Evolutionary conservation across 2,888 invertebrate species (phyloP).

Genomic region (Nomada ferruginata): DNA sequence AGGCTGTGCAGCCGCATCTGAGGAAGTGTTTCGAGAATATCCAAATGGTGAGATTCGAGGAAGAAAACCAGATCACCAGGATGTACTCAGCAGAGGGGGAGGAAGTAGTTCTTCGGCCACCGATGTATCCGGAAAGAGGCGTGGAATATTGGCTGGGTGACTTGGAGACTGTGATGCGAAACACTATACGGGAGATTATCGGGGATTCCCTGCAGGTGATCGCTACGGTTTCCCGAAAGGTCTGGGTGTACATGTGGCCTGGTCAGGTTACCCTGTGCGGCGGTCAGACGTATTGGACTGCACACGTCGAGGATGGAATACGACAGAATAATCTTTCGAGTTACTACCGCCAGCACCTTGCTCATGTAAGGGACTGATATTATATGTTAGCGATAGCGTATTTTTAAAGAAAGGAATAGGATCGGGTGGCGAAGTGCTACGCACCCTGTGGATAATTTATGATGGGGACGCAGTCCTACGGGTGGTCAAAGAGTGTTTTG

Average conservation of each 20-base stretch:
- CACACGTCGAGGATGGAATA: conserved; percentile 89
- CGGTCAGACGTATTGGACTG: conserved; percentile 91
- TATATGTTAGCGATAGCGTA: too few relatives aligned
- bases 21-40: conserved; percentile 94
- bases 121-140: conserved; percentile 89
- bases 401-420: too few relatives aligned
- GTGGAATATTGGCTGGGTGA: conserved; percentile 91
- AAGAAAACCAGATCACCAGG: conserved; percentile 88
- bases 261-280: conserved; percentile 92
- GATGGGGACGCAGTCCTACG: too few relatives aligned
- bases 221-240: conserved; percentile 83
- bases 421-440: too few relatives aligned
- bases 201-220: conserved; percentile 85
- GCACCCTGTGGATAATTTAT: too few relatives aligned
- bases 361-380: conserved; percentile 83
- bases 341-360: conserved; percentile 86
- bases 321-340: conserved; percentile 84
- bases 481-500: too few relatives aligned
- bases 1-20: conserved; percentile 92
- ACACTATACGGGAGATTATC: conserved; percentile 83
- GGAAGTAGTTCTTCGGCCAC: conserved; percentile 88
- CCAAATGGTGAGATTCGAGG: conserved; percentile 89
- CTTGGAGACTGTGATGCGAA: conserved; percentile 89
- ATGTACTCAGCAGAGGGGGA: conserved; percentile 93
- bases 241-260: conserved; percentile 92